A percentile compares a stretch with the other conserved stretches of the same genome.
Evolutionary conservation across 1,140 invertebrate species (phyloP).

Genomic region (Drosophila kepulauana): DNA sequence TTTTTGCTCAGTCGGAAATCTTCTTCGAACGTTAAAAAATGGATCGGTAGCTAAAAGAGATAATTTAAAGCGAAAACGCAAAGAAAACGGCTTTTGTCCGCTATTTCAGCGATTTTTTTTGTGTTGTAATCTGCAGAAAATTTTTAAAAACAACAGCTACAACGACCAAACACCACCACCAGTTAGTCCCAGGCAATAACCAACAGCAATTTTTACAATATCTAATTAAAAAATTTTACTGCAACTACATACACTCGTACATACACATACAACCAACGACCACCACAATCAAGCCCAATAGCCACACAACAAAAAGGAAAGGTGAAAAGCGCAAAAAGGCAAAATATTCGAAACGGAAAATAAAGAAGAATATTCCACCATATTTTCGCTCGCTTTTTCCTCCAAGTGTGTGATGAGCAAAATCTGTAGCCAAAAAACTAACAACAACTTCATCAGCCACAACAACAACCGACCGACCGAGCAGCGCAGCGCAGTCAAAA

Average conservation of each 20-base stretch:
- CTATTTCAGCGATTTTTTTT: constrained; percentile 85
- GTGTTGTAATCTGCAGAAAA: constrained; percentile 79
- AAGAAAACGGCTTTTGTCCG: constrained; percentile 86
- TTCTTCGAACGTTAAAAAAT: constrained; percentile 85
- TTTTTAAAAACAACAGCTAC: constrained; percentile 65
- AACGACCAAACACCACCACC: constrained; percentile 72
- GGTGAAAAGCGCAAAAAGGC: constrained; percentile 62
- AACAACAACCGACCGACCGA: constrained; percentile 52
- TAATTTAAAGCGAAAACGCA: constrained; percentile 83
- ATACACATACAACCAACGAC: constrained; percentile 33
- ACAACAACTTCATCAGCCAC: constrained; percentile 22
- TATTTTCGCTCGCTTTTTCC: constrained; percentile 49
- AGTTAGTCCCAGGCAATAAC: constrained; percentile 62
- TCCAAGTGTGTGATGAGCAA: constrained; percentile 68
- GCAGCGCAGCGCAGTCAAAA: constrained; percentile 23
- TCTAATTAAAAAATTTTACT: constrained; percentile 57
- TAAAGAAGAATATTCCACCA: constrained; percentile 53
- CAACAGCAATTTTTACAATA: constrained; percentile 57
- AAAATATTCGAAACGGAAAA: constrained; percentile 27
- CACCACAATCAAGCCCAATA: constrained; percentile 35
- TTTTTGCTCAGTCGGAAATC: constrained; percentile 67
- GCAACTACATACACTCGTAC: constrained; percentile 32
- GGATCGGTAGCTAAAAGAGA: constrained; percentile 85
- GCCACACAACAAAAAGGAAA: constrained; percentile 47
- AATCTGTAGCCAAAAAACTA: constrained; percentile 39